A percentile compares a stretch with the other conserved stretches of the same genome.
Conservation (phyloP, 1,140 invertebrate species). For the Trachymyrmex cornetzi region DNA sequence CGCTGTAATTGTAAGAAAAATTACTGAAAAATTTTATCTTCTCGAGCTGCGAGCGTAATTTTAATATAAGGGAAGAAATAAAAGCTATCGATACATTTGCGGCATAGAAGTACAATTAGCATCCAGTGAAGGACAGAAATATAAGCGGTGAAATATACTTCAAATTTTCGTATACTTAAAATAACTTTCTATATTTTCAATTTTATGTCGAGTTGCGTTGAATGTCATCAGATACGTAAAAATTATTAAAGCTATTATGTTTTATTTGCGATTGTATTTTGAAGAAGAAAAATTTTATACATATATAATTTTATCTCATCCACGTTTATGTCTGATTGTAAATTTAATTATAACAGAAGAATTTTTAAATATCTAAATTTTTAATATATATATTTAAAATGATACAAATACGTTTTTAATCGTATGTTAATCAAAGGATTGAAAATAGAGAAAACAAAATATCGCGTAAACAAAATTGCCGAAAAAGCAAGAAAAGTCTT, state of each 20-base stretch:
- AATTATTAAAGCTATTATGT: not conserved
- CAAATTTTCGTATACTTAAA: not conserved
- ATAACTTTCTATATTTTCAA: not conserved
- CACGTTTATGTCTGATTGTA: not conserved
- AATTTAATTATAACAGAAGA: not conserved
- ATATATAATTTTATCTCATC: not conserved
- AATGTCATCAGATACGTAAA: not conserved
- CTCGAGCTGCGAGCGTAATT: not conserved
- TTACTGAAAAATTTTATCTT: constrained; percentile 3
- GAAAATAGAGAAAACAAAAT: not conserved
- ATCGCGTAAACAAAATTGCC: not conserved
- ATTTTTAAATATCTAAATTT: not conserved
- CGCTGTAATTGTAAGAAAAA: constrained; percentile 53
- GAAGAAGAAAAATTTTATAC: not conserved
- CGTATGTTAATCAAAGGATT: not conserved
- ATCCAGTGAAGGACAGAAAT: not conserved
- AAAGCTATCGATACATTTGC: constrained; percentile 1
- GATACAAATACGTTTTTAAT: no score
- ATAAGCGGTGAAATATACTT: constrained; percentile 6
- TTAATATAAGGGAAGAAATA: not conserved
- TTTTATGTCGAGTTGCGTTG: not conserved
- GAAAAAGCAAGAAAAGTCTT: constrained; percentile 12
- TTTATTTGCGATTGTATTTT: not conserved
- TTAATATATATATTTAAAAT: not conserved
- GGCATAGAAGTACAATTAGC: not conserved